Conservation (phyloP, 2,113 vertebrate genomes). For the Leucoraja erinaceus region DNA sequence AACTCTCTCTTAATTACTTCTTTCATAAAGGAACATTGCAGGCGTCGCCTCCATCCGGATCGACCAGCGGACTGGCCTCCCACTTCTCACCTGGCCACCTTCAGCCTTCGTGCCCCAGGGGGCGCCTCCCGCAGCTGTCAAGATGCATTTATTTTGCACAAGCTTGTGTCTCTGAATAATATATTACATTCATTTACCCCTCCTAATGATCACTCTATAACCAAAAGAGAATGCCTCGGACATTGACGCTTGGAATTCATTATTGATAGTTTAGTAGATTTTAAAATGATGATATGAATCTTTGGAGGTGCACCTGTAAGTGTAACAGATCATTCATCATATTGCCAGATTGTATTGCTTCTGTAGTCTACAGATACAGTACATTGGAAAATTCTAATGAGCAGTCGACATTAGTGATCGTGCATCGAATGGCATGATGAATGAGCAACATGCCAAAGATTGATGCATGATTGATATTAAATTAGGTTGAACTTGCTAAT, state of each 20-base stretch:
- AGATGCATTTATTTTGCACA: neutral
- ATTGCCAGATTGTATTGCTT: neutral
- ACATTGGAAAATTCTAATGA: neutral
- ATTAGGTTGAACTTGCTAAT: neutral
- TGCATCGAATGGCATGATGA: neutral
- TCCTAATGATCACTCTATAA: neutral
- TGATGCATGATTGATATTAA: neutral
- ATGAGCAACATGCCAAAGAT: neutral
- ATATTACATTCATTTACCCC: no score
- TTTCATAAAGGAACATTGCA: no score
- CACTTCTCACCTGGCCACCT: no score
- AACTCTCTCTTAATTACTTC: no score
- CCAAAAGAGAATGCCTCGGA: neutral
- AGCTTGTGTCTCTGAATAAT: neutral
- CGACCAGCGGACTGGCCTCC: no score
- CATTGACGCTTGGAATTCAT: neutral
- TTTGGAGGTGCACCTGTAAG: neutral
- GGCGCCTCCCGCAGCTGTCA: no score
- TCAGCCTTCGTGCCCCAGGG: no score
- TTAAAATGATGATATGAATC: neutral
- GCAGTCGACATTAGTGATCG: neutral
- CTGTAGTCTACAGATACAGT: neutral
- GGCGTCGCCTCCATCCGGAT: no score
- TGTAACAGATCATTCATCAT: neutral
- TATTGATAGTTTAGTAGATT: neutral